Evolutionary conservation across 2,113 vertebrate species (phyloP).

Genomic region (Grus americana): DNA sequence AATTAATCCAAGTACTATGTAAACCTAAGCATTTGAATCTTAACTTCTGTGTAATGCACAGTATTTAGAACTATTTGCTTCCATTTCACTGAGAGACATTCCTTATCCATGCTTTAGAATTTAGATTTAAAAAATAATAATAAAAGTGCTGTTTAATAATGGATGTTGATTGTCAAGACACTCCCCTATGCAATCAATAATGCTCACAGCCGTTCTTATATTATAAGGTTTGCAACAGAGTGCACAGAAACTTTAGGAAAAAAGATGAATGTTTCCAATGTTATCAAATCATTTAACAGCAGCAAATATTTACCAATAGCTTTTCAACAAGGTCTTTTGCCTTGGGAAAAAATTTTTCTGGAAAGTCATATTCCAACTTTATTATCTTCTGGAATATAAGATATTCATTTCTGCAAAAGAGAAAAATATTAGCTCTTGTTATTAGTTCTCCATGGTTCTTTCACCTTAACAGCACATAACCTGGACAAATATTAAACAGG

Average conservation of each 20-base stretch:
- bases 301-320: slow-evolving; percentile 85
- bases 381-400: slow-evolving; percentile 99
- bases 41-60: neutral
- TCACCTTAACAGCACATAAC: neutral
- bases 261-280: neutral
- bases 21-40: neutral
- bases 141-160: neutral
- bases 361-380: slow-evolving; percentile 98
- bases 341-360: slow-evolving; percentile 99
- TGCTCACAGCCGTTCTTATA: neutral
- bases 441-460: neutral
- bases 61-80: neutral
- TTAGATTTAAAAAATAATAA: neutral
- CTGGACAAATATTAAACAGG: neutral
- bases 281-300: neutral
- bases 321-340: slow-evolving; percentile 96
- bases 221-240: neutral
- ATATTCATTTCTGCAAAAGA: slow-evolving; percentile 92
- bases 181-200: neutral
- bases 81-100: neutral
- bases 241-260: neutral
- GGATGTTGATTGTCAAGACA: neutral
- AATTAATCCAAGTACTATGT: neutral
- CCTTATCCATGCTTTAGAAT: neutral
- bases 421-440: slow-evolving; percentile 8